A percentile compares a stretch with the other conserved stretches of the same genome.
Conservation (phyloP, 2,113 vertebrate species). For the Tychaedon coryphoeus region DNA sequence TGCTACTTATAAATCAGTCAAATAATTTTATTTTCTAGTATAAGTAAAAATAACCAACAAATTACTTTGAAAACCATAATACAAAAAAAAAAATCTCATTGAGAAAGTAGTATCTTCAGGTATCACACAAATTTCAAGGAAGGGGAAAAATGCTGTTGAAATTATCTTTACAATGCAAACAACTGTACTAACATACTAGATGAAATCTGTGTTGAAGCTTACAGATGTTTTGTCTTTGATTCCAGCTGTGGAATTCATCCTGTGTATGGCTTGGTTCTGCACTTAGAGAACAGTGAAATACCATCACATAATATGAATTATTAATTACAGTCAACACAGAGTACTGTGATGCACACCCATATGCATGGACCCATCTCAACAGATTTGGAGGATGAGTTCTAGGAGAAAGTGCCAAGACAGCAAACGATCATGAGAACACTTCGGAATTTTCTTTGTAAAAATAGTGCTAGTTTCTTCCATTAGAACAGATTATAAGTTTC, state of each 20-base stretch:
- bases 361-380: constrained; percentile 43
- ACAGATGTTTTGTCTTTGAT: background rate
- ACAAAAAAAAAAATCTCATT: background rate
- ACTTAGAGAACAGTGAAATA: background rate
- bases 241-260: background rate
- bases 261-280: background rate
- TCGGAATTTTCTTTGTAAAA: constrained; percentile 56
- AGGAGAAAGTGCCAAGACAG: constrained; percentile 51
- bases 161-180: background rate
- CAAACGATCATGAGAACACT: constrained; percentile 25
- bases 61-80: background rate
- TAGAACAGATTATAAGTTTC: constrained; percentile 2
- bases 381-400: constrained; percentile 51
- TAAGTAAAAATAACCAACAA: background rate
- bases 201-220: background rate
- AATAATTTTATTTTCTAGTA: background rate
- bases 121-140: background rate
- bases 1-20: background rate
- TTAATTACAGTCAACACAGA: background rate
- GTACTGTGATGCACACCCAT: background rate
- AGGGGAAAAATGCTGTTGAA: background rate
- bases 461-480: constrained; percentile 22
- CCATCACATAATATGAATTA: background rate
- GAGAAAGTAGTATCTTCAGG: background rate
- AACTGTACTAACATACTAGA: background rate